Conservation (phyloP, 2,888 invertebrate species). For the Cephus pulcher region DNA sequence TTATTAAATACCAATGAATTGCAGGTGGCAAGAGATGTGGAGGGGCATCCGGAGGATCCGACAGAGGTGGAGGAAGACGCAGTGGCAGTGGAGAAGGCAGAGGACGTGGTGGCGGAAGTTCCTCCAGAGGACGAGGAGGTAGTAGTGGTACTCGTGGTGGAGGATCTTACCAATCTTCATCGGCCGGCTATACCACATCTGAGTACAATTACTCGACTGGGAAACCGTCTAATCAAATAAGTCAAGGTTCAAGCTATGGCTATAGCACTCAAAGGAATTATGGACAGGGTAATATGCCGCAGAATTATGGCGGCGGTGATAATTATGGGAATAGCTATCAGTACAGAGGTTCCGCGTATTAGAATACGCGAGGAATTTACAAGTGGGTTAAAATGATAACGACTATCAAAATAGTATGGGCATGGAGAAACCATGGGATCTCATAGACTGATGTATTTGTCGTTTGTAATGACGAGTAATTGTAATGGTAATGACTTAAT, state of each 20-base stretch:
- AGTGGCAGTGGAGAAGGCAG: constrained; percentile 26
- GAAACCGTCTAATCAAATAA: constrained; percentile 35
- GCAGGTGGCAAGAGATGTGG: constrained; percentile 48
- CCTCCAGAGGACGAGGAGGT: constrained; percentile 37
- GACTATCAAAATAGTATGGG: background rate
- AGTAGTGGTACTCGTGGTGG: constrained; percentile 37
- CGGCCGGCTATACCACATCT: constrained; percentile 42
- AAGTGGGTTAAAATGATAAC: background rate
- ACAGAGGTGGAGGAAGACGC: constrained; percentile 26
- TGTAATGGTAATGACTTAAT: constrained; percentile 1
- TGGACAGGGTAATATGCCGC: constrained; percentile 38
- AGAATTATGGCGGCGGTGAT: constrained; percentile 47
- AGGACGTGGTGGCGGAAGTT: constrained; percentile 29
- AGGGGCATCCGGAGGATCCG: constrained; percentile 28
- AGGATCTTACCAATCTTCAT: constrained; percentile 43
- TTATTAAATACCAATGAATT: background rate
- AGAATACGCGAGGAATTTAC: constrained; percentile 7
- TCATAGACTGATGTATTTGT: constrained; percentile 1
- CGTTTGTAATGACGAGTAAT: background rate
- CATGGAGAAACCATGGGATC: background rate
- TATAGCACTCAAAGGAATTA: constrained; percentile 49
- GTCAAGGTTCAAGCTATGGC: constrained; percentile 45
- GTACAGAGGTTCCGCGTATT: constrained; percentile 49
- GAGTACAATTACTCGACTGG: constrained; percentile 46
- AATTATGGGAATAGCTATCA: constrained; percentile 48